Evolutionary conservation across 1,140 invertebrate genomes (phyloP).

Genomic region (Drosophila tropicalis): DNA sequence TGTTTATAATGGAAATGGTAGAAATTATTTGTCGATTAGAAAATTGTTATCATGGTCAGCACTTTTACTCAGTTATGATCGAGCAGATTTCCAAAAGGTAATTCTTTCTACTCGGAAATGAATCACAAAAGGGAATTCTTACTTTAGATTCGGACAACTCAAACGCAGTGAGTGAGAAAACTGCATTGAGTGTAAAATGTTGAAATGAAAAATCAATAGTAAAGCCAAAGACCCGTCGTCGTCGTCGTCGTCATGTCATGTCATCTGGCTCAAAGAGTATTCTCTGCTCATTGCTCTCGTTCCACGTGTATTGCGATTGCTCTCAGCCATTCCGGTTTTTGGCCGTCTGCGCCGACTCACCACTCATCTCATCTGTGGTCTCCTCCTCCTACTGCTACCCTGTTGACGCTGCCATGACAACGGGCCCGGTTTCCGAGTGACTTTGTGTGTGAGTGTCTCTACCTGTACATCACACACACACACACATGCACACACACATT

Average conservation of each 20-base stretch:
- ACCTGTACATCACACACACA: conserved; percentile 68
- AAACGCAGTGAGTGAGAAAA: conserved; percentile 30
- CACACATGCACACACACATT: background rate
- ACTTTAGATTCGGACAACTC: background rate
- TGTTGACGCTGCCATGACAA: conserved; percentile 62
- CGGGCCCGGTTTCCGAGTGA: conserved; percentile 36
- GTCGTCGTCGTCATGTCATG: conserved; percentile 7
- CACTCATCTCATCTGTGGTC: conserved; percentile 28
- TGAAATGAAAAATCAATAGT: conserved; percentile 72
- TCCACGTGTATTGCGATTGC: conserved; percentile 25
- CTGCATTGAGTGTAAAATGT: conserved; percentile 55
- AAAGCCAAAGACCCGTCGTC: conserved; percentile 38
- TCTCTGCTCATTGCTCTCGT: conserved; percentile 21
- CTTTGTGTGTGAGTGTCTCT: conserved; percentile 52
- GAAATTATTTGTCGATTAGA: too few relatives aligned
- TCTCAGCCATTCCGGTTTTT: conserved; percentile 59
- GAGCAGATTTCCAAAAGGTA: too few relatives aligned
- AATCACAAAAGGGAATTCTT: background rate
- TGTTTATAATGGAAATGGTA: too few relatives aligned
- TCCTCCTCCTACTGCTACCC: conserved; percentile 25
- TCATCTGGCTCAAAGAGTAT: conserved; percentile 46
- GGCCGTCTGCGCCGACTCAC: conserved; percentile 67
- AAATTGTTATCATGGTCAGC: too few relatives aligned
- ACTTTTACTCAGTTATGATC: too few relatives aligned
- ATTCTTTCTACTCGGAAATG: background rate